Base-by-base conservation (phyloP, 53 echinoderm and acorn worm species). In the Astropecten irregularis region DNA sequence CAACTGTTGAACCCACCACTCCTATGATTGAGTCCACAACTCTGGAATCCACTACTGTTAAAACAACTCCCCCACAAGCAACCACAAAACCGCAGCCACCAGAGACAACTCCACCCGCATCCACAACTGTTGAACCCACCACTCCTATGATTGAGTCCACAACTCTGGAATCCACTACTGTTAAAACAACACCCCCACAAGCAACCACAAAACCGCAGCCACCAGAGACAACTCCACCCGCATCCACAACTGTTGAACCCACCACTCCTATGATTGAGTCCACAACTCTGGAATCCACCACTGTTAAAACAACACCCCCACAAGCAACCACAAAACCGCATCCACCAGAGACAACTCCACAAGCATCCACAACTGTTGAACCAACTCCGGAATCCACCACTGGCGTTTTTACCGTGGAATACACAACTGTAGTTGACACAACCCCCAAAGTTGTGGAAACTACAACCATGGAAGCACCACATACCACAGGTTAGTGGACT, bases 221-320 rank as follows among this genome's bases (percentile, higher is more conserved):
- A n/a, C 55, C 67, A 29, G 65, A 84, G 32, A 66, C 89, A 74
- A 86, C 67, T n/a, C 20, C 67, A 27, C 18, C 79, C 14, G 54
- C 34, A 44, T 71, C 73, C 11, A 69, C 68, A 49, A 83, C 83
- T 15, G 55, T 48, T 14, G 55, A 44, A 23, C 46, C 81, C 16
- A 82, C 82, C 18, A 25, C 66, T 16, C 34, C 59, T 3, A 63
- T 50, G n/a, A 33, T 55, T 22, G 3, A 67, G 33, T 50, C 82
- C 29, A 74, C 86, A 14, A 47, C 55, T 26, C 9, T 77, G 62
- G 13, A 35, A 36, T 66, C 86, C 19, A 49, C 77, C 49, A 66
- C 76, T 18, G 65, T 30, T 68, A 32, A 64, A 15, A 11, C 18
- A 1, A 40, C 69, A 7, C 48, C 84, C 25, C 34, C 71, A 25